Evolutionary conservation across 2,113 vertebrate species (phyloP).

Genomic region (Ageneiosus marmoratus): DNA sequence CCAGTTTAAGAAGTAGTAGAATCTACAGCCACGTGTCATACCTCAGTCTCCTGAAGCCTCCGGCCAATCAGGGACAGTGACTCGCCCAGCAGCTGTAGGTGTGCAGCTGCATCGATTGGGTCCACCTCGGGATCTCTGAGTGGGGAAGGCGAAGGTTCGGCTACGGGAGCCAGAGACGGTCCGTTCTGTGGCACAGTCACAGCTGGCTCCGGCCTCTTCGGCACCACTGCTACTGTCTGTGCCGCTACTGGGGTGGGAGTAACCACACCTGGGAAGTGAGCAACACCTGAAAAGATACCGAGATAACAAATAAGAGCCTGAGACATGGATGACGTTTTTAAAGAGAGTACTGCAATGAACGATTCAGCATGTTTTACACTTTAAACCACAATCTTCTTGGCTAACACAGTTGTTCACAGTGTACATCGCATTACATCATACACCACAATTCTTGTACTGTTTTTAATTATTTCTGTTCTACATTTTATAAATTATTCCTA

Average conservation of each 20-base stretch:
- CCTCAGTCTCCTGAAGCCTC: constrained; percentile 90
- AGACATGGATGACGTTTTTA: not conserved
- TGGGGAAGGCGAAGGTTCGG: constrained; percentile 75
- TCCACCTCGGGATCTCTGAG: constrained; percentile 78
- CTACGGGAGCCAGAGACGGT: constrained; percentile 57
- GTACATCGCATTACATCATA: not conserved
- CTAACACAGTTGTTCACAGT: not conserved
- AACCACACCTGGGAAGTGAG: constrained; percentile 6
- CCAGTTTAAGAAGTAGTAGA: not conserved
- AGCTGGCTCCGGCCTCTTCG: constrained; percentile 65
- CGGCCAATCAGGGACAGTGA: constrained; percentile 92
- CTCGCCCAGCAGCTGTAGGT: constrained; percentile 92
- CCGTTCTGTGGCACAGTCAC: constrained; percentile 30
- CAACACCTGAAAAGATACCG: not conserved
- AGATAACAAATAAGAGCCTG: not conserved
- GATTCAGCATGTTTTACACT: not conserved
- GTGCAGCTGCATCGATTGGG: constrained; percentile 88
- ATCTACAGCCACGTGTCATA: constrained; percentile 46
- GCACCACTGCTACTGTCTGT: not conserved
- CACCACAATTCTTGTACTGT: not conserved
- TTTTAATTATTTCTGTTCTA: not conserved
- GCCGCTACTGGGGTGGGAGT: not conserved
- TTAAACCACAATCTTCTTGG: not conserved
- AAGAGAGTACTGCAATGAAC: not conserved
- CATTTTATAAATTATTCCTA: not conserved